Conservation (phyloP, 2,797 vertebrate species). For the Danionella dracula region DNA sequence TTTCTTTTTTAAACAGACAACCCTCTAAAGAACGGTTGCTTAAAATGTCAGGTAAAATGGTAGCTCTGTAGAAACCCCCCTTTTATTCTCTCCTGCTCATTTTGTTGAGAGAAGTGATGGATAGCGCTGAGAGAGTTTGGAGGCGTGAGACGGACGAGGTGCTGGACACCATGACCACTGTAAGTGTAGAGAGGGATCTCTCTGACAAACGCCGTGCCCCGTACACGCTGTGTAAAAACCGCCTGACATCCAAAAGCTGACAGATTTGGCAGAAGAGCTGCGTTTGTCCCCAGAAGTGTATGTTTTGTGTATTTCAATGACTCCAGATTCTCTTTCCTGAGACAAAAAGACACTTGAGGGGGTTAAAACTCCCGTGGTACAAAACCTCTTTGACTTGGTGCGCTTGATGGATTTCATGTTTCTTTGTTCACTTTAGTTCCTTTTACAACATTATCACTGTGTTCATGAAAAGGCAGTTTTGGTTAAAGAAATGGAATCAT, state of each 20-base stretch:
- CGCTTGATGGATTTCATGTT: background rate
- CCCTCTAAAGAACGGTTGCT: too few relatives aligned
- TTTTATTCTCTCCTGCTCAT: constrained; percentile 10
- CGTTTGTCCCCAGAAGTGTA: constrained; percentile 39
- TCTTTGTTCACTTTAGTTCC: constrained; percentile 5
- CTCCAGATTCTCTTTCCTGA: constrained; percentile 26
- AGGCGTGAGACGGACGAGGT: constrained; percentile 40
- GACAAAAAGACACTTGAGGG: constrained; percentile 46
- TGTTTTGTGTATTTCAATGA: constrained; percentile 46
- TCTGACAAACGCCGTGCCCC: constrained; percentile 59
- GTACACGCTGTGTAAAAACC: constrained; percentile 53
- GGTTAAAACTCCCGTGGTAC: background rate
- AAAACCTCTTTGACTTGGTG: constrained; percentile 20
- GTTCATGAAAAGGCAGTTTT: background rate
- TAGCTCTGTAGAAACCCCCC: background rate
- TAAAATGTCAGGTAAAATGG: too few relatives aligned
- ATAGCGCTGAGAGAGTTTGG: constrained; percentile 41
- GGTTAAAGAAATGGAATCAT: background rate
- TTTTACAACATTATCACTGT: background rate
- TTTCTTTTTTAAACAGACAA: too few relatives aligned
- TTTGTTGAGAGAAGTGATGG: constrained; percentile 59
- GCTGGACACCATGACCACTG: constrained; percentile 47
- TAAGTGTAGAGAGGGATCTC: constrained; percentile 46
- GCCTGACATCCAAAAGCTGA: constrained; percentile 57
- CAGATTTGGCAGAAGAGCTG: constrained; percentile 53